A percentile compares a stretch with the other conserved stretches of the same genome.
These are phyloP conservation scores for Pterophyllum scalare DNA, from an alignment of 2,113 vertebrate genomes.

Conservation along the genomic window DNA sequence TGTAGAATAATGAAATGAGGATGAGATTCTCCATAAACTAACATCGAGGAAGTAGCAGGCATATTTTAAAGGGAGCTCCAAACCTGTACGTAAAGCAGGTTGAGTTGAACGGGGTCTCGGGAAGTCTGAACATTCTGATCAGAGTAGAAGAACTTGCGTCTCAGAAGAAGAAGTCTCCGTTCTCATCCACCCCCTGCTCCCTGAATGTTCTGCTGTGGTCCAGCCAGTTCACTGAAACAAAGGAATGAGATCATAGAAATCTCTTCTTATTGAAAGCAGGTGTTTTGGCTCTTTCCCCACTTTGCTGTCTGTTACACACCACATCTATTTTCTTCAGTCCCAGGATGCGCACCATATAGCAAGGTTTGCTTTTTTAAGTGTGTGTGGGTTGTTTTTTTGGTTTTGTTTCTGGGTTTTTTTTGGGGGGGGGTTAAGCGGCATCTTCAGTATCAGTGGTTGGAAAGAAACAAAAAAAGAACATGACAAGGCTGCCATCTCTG, in stretches of 20 bases:
- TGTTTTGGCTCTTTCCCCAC: too few relatives aligned
- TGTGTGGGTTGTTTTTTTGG: fast-evolving
- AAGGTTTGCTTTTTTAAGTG: background rate
- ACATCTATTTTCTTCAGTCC: background rate
- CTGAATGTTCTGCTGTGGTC: slow-evolving; percentile 97
- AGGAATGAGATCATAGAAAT: background rate
- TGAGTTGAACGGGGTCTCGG: slow-evolving; percentile 96
- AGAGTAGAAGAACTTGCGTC: slow-evolving; percentile 98
- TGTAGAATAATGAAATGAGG: background rate
- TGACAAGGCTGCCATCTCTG: background rate
- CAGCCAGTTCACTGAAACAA: slow-evolving; percentile 92
- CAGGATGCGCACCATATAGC: background rate
- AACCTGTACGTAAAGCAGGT: slow-evolving; percentile 98
- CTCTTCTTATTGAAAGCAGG: background rate
- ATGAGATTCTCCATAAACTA: background rate
- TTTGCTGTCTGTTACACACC: too few relatives aligned
- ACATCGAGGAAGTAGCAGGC: background rate
- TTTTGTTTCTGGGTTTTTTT: background rate
- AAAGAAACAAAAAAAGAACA: background rate
- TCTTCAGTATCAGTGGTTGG: background rate
- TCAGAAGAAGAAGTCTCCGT: slow-evolving; percentile 89
- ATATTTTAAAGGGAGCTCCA: background rate
- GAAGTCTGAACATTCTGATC: slow-evolving; percentile 99
- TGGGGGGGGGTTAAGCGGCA: background rate
- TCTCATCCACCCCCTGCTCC: slow-evolving; percentile 97